These are phyloP conservation scores for Zophobas atratus DNA, from an alignment of 1,140 invertebrate genomes.

Conservation along the genomic window DNA sequence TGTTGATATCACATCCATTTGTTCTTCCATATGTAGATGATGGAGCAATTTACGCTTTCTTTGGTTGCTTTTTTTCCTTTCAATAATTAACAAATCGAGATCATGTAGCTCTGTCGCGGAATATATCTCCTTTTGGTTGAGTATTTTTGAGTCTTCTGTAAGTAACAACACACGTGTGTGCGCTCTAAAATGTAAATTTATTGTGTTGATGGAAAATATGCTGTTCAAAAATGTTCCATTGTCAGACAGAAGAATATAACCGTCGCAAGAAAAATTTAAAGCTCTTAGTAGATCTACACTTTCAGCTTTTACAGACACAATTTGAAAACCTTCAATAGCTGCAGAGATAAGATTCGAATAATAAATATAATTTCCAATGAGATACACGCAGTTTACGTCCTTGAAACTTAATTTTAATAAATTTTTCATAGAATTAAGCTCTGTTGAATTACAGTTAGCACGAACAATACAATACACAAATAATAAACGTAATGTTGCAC, in stretches of 20 bases:
- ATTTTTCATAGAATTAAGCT: not conserved
- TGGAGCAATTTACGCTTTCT: not conserved
- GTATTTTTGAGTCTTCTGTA: not conserved
- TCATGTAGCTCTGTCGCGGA: constrained; percentile 9
- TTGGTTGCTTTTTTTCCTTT: not conserved
- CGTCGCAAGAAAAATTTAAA: not conserved
- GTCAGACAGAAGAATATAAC: constrained; percentile 1
- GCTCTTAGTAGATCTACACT: not conserved
- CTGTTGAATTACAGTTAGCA: not conserved
- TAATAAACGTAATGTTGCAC: not conserved
- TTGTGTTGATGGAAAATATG: not conserved
- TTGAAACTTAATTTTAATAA: not conserved
- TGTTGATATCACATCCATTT: not conserved
- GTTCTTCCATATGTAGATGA: not conserved
- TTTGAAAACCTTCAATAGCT: not conserved
- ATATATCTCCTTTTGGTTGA: not conserved
- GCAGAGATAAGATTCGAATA: not conserved
- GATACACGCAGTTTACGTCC: not conserved
- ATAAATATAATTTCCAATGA: not conserved
- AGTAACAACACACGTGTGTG: constrained; percentile 17
- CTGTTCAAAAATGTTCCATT: not conserved
- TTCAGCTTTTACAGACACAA: not conserved
- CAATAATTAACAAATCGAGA: constrained; percentile 2
- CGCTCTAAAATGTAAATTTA: constrained; percentile 3
- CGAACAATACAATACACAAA: not conserved